Base-by-base conservation (phyloP, 1,140 invertebrate genomes). In the Phenacoccus solenopsis region DNA sequence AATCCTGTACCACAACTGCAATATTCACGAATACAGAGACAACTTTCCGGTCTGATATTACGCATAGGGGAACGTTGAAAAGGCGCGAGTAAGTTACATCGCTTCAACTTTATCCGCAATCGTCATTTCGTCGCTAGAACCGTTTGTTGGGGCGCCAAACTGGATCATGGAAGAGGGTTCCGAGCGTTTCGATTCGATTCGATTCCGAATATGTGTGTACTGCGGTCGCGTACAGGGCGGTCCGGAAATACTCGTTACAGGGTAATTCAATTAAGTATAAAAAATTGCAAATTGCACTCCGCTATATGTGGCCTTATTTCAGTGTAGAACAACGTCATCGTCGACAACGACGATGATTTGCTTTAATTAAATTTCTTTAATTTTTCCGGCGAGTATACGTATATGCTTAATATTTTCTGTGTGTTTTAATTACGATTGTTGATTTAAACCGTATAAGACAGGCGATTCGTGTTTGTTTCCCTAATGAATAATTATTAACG, bases 401-500 rank as follows among this genome's bases (percentile, higher is more conserved):
- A 24, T 24, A 27, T 27, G 59, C 25, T 24, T 64, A 64, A 64
- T 64, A 64, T 64, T 25, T 38, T 25, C 59, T 16, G 59, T 64
- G 25, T 64, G n/a, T 64, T 25, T 64, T 64, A 64, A 64, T 64
- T 64, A 64, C 25, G 59, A 64, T 64, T 20, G 59, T 64, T 64
- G 59, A 64, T 64, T 64, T 64, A 27, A 64, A 64, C 59, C 59
- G 59, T 27, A n/a, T 10, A 64, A 27, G 25, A 27, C 59, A 24
- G 9, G 59, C 21, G 25, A 25, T 64, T 64, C 59, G 59, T 64
- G 59, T 64, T 30, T 21, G 67, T 38, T 32, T 68, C 30, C 28
- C 59, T 64, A 24, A 25, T 64, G 59, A 64, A 64, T 64, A 64
- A 64, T 64, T 64, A 64, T 27, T 27, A 64, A 64, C 59, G 59